Evolutionary conservation across 2,113 vertebrate genomes (phyloP).

Genomic region (Neodontobutis hainanensis): DNA sequence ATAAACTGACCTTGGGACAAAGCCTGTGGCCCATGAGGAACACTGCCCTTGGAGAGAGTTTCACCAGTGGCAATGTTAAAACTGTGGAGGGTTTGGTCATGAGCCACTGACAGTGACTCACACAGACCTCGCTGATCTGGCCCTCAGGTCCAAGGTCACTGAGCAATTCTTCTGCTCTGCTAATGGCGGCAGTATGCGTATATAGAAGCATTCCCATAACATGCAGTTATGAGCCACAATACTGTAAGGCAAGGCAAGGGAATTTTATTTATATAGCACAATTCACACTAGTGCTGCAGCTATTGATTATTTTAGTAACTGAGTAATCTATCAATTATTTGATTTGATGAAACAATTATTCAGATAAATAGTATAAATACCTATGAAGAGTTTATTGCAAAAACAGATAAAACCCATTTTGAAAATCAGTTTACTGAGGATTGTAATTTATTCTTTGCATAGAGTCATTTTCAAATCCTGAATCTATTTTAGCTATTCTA

Average conservation of each 20-base stretch:
- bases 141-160: slow-evolving; percentile 35
- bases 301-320: too few relatives aligned
- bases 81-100: slow-evolving; percentile 9
- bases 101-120: slow-evolving; percentile 35
- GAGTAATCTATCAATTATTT: too few relatives aligned
- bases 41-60: slow-evolving; percentile 24
- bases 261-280: too few relatives aligned
- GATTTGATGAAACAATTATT: too few relatives aligned
- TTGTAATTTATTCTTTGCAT: too few relatives aligned
- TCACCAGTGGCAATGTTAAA: slow-evolving; percentile 42
- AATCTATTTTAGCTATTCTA: too few relatives aligned
- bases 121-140: slow-evolving; percentile 7
- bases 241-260: neutral
- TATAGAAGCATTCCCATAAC: neutral
- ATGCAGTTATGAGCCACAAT: neutral
- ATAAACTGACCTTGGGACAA: slow-evolving; percentile 34
- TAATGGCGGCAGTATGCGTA: neutral
- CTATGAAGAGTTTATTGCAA: too few relatives aligned
- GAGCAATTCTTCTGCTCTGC: slow-evolving; percentile 15
- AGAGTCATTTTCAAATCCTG: too few relatives aligned
- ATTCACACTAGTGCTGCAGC: too few relatives aligned
- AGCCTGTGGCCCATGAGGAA: slow-evolving; percentile 27
- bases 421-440: too few relatives aligned
- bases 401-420: too few relatives aligned
- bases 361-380: too few relatives aligned